These are phyloP conservation scores for Dioctria rufipes DNA, from an alignment of 2,888 invertebrate species.

Conservation along the genomic window DNA sequence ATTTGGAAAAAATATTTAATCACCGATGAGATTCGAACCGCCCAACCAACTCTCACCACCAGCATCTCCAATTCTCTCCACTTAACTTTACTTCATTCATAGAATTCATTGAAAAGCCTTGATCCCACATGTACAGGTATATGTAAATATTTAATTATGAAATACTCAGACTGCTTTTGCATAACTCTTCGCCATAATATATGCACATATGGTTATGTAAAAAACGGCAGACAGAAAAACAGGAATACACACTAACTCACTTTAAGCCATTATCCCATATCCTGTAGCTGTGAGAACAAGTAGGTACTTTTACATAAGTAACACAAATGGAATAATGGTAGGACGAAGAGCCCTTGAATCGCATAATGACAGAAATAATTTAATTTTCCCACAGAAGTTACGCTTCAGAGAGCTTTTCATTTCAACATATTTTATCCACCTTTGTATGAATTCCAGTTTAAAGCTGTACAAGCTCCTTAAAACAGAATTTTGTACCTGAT, in stretches of 20 bases:
- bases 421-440: conserved; percentile 2
- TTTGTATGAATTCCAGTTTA: not conserved
- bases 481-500: too few species aligned
- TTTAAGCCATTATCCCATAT: not conserved
- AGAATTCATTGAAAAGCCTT: too few species aligned
- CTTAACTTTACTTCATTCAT: too few species aligned
- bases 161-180: too few species aligned
- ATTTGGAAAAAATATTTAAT: too few species aligned
- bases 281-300: not conserved
- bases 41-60: too few species aligned
- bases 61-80: too few species aligned
- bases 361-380: conserved; percentile 10
- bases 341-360: not conserved
- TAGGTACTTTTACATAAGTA: not conserved
- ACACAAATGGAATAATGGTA: not conserved
- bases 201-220: not conserved
- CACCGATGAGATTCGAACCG: too few species aligned
- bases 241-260: not conserved
- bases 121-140: too few species aligned
- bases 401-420: not conserved
- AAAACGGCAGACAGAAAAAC: not conserved
- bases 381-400: conserved; percentile 10
- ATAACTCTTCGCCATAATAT: not conserved
- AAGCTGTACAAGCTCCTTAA: too few species aligned
- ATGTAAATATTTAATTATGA: too few species aligned